Base-by-base conservation (phyloP, 2,797 vertebrate genomes). In the Florisuga fusca region DNA sequence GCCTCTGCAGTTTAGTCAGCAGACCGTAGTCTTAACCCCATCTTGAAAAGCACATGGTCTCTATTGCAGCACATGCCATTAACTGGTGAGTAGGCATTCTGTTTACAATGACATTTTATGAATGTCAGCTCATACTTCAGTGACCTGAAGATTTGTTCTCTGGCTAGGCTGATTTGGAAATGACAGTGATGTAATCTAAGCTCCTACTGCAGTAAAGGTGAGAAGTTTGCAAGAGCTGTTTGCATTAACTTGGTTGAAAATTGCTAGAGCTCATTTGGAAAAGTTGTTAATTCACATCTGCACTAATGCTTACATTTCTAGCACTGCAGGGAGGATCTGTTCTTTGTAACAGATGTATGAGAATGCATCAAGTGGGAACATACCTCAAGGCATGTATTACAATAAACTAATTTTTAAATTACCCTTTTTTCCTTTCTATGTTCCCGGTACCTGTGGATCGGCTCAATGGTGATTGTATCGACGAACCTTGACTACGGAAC, bases 371-470 rank as follows among this genome's bases (percentile, higher is more conserved):
- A 98, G 98, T 98, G 98, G 98, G 98, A 98, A 98, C 98, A 98
- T 98, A 98, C 98, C 98, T 98, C 98, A 97, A 98, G 98, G 98
- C 98, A 98, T 99, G 98, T 98, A 98, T 98, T 98, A 98, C 95
- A 99, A 98, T 98, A 99, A 98, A 99, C 99, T 99, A 99, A 99
- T 99, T 98, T 99, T 99, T 98, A 98, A 99, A 99, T 99, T 99
- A 99, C 99, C 99, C 99, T 99, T 98, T 99, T 99, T 99, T 99
- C 99, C 99, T 99, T 99, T 99, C 99, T 98, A 99, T 99, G 99
- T 99, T 98, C 99, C 99, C 98, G 99, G 99, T 99, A 98, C 99
- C 99, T 98, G 99, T 99, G 99, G 99, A 99, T 98, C 99, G 99
- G 98, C 99, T 99, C 99, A 99, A 99, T 99, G 99, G 99, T 98